Percentiles rank a stretch among this genome's conserved stretches.
These are phyloP conservation scores for Amphipoea lucens DNA, from an alignment of 2,888 invertebrate genomes.

Conservation along the genomic window DNA sequence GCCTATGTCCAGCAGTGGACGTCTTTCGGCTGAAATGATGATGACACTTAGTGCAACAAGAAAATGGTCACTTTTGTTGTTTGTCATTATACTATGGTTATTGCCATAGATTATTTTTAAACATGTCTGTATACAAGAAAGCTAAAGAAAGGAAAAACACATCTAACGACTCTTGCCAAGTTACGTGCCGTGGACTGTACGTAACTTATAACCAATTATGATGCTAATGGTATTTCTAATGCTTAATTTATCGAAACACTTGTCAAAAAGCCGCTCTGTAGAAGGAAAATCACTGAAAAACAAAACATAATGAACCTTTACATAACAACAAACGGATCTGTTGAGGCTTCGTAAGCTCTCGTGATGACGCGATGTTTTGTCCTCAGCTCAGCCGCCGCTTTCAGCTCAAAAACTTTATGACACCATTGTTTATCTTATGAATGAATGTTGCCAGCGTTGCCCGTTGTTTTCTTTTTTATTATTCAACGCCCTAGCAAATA, in stretches of 20 bases:
- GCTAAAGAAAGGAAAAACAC: too few species aligned
- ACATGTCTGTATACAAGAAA: too few species aligned
- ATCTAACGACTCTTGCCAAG: too few species aligned
- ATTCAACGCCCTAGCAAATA: slow-evolving; percentile 28
- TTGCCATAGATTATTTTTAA: too few species aligned
- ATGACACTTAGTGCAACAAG: too few species aligned
- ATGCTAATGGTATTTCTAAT: neutral
- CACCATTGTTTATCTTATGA: slow-evolving; percentile 59
- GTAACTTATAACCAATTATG: neutral
- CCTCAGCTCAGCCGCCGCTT: slow-evolving; percentile 37
- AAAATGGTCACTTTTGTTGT: too few species aligned
- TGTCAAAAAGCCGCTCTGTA: neutral
- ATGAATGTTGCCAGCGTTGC: slow-evolving; percentile 43
- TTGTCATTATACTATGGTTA: too few species aligned
- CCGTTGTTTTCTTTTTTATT: slow-evolving; percentile 52
- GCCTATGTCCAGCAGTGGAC: too few species aligned
- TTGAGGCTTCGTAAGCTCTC: slow-evolving; percentile 29
- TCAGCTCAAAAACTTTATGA: slow-evolving; percentile 63
- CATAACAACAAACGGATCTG: slow-evolving; percentile 27
- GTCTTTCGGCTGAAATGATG: too few species aligned
- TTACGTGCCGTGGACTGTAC: neutral
- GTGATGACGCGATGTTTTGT: slow-evolving; percentile 43
- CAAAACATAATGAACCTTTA: slow-evolving; percentile 24
- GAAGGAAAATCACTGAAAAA: slow-evolving; percentile 15
- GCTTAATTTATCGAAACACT: neutral